A percentile compares a stretch with the other conserved stretches of the same genome.
These are phyloP conservation scores for Tipula lateralis DNA, from an alignment of 2,888 invertebrate species.

Conservation along the genomic window DNA sequence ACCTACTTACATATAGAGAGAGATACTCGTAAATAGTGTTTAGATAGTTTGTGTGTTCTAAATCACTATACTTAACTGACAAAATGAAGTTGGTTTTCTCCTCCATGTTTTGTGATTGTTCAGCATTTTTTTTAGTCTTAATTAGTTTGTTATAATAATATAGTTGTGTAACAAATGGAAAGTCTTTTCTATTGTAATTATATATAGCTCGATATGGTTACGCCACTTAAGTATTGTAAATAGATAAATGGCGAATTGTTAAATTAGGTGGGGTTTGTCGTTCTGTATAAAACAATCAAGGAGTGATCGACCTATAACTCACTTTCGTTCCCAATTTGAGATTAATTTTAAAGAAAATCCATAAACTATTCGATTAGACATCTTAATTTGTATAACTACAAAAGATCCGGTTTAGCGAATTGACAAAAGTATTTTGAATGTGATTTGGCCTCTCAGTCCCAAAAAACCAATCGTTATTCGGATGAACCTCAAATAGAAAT, in stretches of 20 bases:
- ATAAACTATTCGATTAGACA: too few relatives aligned
- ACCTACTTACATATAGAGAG: too few relatives aligned
- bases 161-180: not conserved
- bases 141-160: not conserved
- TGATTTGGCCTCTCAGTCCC: too few relatives aligned
- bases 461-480: too few relatives aligned
- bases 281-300: too few relatives aligned
- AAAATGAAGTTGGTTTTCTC: constrained; percentile 24
- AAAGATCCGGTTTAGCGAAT: too few relatives aligned
- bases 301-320: too few relatives aligned
- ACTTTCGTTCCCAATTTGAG: too few relatives aligned
- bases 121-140: not conserved
- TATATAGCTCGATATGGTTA: not conserved
- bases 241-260: not conserved
- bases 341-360: too few relatives aligned
- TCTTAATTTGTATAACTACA: too few relatives aligned
- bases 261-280: not conserved
- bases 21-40: not conserved
- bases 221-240: not conserved
- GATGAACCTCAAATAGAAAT: too few relatives aligned
- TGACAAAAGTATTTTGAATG: too few relatives aligned
- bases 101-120: not conserved
- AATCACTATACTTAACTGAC: not conserved
- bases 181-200: not conserved
- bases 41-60: not conserved